Evolutionary conservation across 2,113 vertebrate species (phyloP).

Genomic region (Microcebus griseorufus): DNA sequence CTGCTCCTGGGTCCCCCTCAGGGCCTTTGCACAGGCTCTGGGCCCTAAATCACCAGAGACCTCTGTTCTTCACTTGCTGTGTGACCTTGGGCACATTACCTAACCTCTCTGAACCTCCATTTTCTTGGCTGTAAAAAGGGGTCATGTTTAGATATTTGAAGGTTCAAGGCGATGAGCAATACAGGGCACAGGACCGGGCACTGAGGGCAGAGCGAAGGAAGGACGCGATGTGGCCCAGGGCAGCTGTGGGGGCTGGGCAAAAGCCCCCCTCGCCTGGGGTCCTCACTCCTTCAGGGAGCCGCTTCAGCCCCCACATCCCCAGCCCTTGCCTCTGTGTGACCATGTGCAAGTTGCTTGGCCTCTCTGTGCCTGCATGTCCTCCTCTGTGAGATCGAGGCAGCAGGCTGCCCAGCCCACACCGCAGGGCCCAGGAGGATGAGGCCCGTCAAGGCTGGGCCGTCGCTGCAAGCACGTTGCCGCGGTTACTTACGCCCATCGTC

Average conservation of each 20-base stretch:
- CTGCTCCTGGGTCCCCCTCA: too few species aligned
- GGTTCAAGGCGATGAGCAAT: too few species aligned
- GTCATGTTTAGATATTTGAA: not conserved
- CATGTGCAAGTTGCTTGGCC: not conserved
- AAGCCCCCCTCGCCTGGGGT: too few species aligned
- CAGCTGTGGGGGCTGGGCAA: not conserved
- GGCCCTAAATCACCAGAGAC: not conserved
- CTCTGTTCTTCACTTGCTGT: not conserved
- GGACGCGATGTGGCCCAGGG: not conserved
- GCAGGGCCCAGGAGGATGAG: not conserved
- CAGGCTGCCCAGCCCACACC: not conserved
- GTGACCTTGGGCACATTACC: not conserved
- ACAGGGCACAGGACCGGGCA: too few species aligned
- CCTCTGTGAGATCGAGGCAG: not conserved
- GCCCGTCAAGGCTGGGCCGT: not conserved
- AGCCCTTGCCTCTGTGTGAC: not conserved
- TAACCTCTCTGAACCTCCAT: not conserved
- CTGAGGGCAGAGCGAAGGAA: not conserved
- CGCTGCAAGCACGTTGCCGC: not conserved
- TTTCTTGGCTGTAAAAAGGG: not conserved
- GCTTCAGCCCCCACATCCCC: not conserved
- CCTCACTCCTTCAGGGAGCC: not conserved
- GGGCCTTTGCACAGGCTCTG: not conserved
- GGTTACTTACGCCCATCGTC: not conserved
- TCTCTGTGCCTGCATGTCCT: not conserved